Base-by-base conservation (phyloP, 2,888 invertebrate genomes). In the Pyrrhosoma nymphula region DNA sequence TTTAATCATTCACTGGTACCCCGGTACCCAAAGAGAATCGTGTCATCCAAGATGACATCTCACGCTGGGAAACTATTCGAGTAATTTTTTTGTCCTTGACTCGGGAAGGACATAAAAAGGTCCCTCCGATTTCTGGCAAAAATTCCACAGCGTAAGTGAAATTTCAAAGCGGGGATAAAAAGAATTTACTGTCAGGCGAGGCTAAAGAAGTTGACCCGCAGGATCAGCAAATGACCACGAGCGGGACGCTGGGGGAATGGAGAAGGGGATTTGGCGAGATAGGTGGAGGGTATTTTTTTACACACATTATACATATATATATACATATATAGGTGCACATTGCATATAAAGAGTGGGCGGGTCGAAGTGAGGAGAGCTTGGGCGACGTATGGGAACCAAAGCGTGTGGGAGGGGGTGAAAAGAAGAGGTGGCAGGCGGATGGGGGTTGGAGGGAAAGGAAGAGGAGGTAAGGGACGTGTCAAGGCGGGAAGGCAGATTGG, bases 401-500 rank as follows among this genome's bases (percentile, higher is more conserved):
- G 89, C 16, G 23, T 47, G 47, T 89, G 14, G 89, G n/a, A 23
- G 26, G 89, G 20, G 89, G 55, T 47, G 56, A 26, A 26, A 55
- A 89, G n/a, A 56, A 55, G 14, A 2, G 14, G 56, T 26, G 4
- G 88, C 47, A 12, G 39, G 39, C 35, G 39, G 39, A 39, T 12
- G 39, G 88, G 20, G 88, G 35, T n/a, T 47, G 20, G 88, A 47
- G 18, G 88, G 47, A n/a, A 47, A 12, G 47, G 88, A 18, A 82
- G 88, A 39, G 89, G 89, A 6, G 55, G 47, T 10, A n/a, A 10
- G 89, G 89, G 89, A 26, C 55, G 89, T 56, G 55, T 89, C 89
- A 55, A 56, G 89, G 82, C 82, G 82, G 82, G 89, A 89, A 89
- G 89, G 89, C 89, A 89, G 89, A 89, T 89, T 89, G 89, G 89